Percentiles rank a stretch among this genome's conserved stretches.
Conservation (phyloP, 1,140 invertebrate species). For the Lordiphosa mommai region DNA sequence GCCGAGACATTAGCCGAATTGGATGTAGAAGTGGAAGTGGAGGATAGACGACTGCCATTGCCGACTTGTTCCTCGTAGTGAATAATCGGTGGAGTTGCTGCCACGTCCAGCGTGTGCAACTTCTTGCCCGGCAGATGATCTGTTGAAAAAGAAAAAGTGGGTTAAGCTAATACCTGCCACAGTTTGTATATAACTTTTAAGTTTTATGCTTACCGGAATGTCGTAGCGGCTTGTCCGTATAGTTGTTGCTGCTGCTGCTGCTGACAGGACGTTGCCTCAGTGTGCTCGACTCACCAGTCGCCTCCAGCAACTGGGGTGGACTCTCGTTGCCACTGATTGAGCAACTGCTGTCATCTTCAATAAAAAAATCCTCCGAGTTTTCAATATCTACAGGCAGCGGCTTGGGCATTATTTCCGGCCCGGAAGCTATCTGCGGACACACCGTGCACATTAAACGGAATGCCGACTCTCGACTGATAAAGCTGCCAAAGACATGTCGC, state of each 20-base stretch:
- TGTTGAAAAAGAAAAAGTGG: not conserved
- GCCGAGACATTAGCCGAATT: constrained; percentile 13
- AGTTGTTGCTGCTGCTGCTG: constrained; percentile 20
- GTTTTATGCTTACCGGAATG: constrained; percentile 53
- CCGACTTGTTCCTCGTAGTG: constrained; percentile 26
- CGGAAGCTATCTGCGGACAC: constrained; percentile 80
- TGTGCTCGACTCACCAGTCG: not conserved
- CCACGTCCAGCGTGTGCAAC: not conserved
- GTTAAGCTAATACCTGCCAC: too few species aligned
- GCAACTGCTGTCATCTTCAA: constrained; percentile 68
- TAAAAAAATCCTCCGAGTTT: constrained; percentile 51
- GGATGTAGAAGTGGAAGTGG: constrained; percentile 20
- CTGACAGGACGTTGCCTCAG: constrained; percentile 17
- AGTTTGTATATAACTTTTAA: too few species aligned
- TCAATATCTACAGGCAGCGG: constrained; percentile 46
- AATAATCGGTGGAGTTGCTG: constrained; percentile 29
- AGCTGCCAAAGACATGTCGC: constrained; percentile 93
- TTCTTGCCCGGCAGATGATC: constrained; percentile 15
- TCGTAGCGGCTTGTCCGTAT: constrained; percentile 12
- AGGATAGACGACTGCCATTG: constrained; percentile 3
- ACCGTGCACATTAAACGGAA: constrained; percentile 91
- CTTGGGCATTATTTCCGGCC: constrained; percentile 46
- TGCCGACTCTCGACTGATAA: constrained; percentile 92
- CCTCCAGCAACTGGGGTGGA: constrained; percentile 34
- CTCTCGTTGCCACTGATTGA: constrained; percentile 72